Evolutionary conservation across 1,140 invertebrate species (phyloP), one percentile per base, ranked within the genome.

Genomic region (Solenopsis invicta): DNA sequence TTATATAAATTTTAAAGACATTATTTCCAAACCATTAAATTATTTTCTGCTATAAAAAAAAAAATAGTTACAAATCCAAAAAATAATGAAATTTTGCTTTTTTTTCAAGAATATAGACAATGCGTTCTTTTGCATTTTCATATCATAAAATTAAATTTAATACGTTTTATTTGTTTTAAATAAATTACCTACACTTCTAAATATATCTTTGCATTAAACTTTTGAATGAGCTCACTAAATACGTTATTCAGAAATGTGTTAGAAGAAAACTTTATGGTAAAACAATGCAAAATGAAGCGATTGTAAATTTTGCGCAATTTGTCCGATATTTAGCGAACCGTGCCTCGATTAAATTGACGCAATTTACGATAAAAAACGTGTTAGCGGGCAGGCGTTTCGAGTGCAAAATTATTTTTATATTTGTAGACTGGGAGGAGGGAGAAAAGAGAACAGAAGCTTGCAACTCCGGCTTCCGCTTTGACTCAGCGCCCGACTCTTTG

Each of bases 271-370:
- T 75, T 75, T 34, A 75, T n/a, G 80, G n/a, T 13, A 50, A 84
- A 84, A 29, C 54, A 24, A 75, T 50, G 41, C 29, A 50, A 84
- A 84, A 74, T 74, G 48, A 84, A 84, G n/a, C 69, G 41, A 75
- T 84, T 75, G 80, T 75, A 74, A 75, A 84, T 75, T 75, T 61
- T 24, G 41, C 41, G 54, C 69, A 84, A 84, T 84, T 75, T 84
- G 69, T 74, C 56, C 80, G 80, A 84, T 84, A 84, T 84, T 84
- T 84, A 84, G 69, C 54, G 9, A 13, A 84, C 80, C 80, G 80
- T 84, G 80, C 69, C 80, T 84, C 69, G 80, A 84, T 84, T 84
- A 84, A 84, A 84, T 84, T 84, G 80, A 84, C 80, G 80, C 80
- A 84, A 84, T 84, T 84, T 84, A 13, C 80, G 54, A 84, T 84